A percentile compares a stretch with the other conserved stretches of the same genome.
Conservation (phyloP, 2,113 vertebrate genomes). For the Danionella cerebrum region DNA sequence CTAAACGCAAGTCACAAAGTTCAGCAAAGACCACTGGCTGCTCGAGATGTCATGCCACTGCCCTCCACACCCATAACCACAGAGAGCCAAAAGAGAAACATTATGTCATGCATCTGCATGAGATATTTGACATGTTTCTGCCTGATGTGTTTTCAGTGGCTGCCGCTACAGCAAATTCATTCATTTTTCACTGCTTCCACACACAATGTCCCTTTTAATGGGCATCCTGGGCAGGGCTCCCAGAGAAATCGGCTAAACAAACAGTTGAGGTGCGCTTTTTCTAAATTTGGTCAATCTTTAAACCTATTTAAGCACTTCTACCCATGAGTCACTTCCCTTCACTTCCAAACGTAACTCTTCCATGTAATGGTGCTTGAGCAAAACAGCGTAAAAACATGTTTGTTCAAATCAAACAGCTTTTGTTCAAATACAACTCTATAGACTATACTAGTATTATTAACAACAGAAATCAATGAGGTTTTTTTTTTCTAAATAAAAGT, state of each 20-base stretch:
- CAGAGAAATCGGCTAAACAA: slow-evolving; percentile 14
- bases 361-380: background rate
- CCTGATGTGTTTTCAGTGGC: background rate
- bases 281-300: slow-evolving; percentile 30
- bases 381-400: background rate
- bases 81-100: slow-evolving; percentile 5
- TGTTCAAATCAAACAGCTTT: no score
- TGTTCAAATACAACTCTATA: no score
- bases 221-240: slow-evolving; percentile 3
- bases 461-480: no score
- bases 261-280: slow-evolving; percentile 9
- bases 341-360: background rate
- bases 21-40: slow-evolving; percentile 22
- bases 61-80: slow-evolving; percentile 28
- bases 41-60: slow-evolving; percentile 33
- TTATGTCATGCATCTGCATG: slow-evolving; percentile 30
- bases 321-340: slow-evolving; percentile 18
- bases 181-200: slow-evolving; percentile 19
- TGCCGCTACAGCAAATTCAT: slow-evolving; percentile 13
- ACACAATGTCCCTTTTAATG: slow-evolving; percentile 30
- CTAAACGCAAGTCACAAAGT: background rate
- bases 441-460: no score
- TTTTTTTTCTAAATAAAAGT: no score
- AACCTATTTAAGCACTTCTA: slow-evolving; percentile 12
- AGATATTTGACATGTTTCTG: slow-evolving; percentile 22